Base-by-base conservation (phyloP, 2,888 invertebrate genomes). In the Automeris io region DNA sequence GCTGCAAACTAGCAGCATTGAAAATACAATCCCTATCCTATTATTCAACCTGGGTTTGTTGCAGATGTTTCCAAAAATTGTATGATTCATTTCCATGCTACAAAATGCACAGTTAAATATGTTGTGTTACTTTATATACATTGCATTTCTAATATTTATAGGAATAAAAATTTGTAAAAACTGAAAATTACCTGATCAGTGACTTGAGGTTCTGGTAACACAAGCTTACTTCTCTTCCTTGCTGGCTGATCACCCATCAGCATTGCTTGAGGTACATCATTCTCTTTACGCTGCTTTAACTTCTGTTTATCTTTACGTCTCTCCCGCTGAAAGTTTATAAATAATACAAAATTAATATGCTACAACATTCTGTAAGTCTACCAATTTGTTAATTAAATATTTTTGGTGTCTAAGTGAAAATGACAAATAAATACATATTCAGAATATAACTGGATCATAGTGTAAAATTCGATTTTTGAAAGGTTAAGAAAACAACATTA, bases 201-300 rank as follows among this genome's bases (percentile, higher is more conserved):
- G 41, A 99, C 98, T 80, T 99, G 99, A 0, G 99, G 99, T 51
- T 95, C 93, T 0, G 99, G 99, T 37, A 99, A 75, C 18, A 99
- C 98, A 21, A 99, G 88, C 74, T 99, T 99, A 49, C 97, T 97
- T 39, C 98, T 89, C 70, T 98, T 98, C 49, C 93, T 91, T 1
- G 94, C 91, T 0, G 97, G 98, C 70, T 97, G 97, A 54, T 94
- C 92, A 43, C 93, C 94, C 66, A 94, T 92, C 38, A 95, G 77
- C 92, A 97, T 94, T 0, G 96, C 94, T 54, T 93, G 90, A 0
- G 98, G 97, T 47, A 99, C 95, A 54, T 97, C 97, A 69, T 97
- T 97, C 61, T 99, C 99, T 69, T 98, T 98, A 34, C 96, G 90
- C 62, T 97, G 95, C 71, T 98, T 98, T 54, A 98, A 76, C 72